phyloP scores from a whole-genome alignment of 2,888 invertebrate genomes.

The Bugula neritina region DNA sequence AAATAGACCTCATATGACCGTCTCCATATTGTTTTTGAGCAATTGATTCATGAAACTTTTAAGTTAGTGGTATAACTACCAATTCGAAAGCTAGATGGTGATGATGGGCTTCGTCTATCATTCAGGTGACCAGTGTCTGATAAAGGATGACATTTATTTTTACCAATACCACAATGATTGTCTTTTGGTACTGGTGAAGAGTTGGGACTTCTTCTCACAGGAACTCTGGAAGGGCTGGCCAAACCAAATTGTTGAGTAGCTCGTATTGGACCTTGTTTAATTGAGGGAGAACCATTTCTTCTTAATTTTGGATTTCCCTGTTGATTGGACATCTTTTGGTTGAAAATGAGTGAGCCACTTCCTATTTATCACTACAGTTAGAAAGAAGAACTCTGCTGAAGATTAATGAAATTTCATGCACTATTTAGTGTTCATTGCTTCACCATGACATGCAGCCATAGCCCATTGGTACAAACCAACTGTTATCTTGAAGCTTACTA shows the following conservation, averaged over 20 bases:
- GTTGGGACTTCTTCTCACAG: background rate
- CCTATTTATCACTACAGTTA: too few species aligned
- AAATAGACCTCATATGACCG: too few species aligned
- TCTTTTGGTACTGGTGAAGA: conserved; percentile 15
- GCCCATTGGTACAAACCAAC: too few species aligned
- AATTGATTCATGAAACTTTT: too few species aligned
- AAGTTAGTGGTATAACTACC: background rate
- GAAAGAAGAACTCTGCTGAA: too few species aligned
- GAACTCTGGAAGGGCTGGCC: background rate
- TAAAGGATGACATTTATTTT: background rate
- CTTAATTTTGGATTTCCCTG: conserved; percentile 1
- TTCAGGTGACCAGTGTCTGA: conserved; percentile 14
- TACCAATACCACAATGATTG: background rate
- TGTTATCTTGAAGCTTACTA: too few species aligned
- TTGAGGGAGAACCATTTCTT: conserved; percentile 12
- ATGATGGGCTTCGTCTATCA: conserved; percentile 16
- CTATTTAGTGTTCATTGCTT: too few species aligned
- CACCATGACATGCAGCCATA: too few species aligned
- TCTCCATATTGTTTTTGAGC: too few species aligned
- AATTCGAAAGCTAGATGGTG: conserved; percentile 16
- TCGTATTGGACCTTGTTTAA: conserved; percentile 15
- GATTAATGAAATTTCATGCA: too few species aligned
- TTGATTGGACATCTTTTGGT: conserved; percentile 18
- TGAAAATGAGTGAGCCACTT: too few species aligned
- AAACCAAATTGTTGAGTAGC: conserved; percentile 19